Conservation (phyloP, 2,797 vertebrate species). For the Chrosomus eos region DNA sequence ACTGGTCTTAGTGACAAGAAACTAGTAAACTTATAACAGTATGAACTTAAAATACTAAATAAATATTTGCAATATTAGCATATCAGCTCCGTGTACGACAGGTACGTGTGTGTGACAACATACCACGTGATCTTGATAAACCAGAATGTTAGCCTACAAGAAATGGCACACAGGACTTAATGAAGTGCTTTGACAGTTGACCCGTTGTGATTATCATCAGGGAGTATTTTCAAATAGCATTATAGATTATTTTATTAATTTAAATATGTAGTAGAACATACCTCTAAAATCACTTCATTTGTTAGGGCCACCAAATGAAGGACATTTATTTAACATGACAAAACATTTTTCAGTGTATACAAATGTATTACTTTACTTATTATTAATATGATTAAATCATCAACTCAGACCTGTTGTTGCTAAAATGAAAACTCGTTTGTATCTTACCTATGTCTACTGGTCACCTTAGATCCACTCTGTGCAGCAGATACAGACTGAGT, state of each 20-base stretch:
- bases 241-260: neutral
- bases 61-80: neutral
- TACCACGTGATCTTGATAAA: neutral
- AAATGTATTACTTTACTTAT: neutral
- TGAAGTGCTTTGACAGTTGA: neutral
- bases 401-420: neutral
- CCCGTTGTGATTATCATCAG: neutral
- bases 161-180: neutral
- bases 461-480: slow-evolving; percentile 66
- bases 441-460: slow-evolving; percentile 80
- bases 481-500: slow-evolving; percentile 36
- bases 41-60: too few species aligned
- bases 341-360: neutral
- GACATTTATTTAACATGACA: neutral
- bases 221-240: neutral
- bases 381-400: neutral
- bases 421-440: neutral
- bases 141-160: neutral
- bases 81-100: neutral
- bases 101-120: neutral
- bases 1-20: neutral
- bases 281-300: neutral
- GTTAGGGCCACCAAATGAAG: neutral
- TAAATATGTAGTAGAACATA: neutral
- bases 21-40: neutral